Evolutionary conservation across 2,888 invertebrate species (phyloP).

Genomic region (Eutolmus rufibarbis): DNA sequence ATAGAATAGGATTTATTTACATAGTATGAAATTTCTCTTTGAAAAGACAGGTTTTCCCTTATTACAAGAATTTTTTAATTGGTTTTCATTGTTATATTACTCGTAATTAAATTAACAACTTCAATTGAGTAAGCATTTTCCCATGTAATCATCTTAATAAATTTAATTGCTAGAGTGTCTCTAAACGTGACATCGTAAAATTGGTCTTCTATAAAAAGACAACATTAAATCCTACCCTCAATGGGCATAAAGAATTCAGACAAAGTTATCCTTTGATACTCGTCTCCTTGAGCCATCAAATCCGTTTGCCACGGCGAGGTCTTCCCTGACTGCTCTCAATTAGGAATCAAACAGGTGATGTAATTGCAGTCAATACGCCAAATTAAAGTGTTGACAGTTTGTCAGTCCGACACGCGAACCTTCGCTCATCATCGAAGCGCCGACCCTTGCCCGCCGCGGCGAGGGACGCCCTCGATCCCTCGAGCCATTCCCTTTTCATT

Average conservation of each 20-base stretch:
- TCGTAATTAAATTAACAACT: too few relatives aligned
- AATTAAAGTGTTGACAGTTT: conserved; percentile 47
- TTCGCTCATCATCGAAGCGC: conserved; percentile 2
- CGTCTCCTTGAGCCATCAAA: background rate
- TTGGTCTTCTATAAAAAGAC: background rate
- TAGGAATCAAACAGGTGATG: conserved; percentile 43
- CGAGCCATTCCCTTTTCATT: background rate
- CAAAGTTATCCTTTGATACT: background rate
- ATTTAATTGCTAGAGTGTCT: background rate
- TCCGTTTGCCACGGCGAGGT: background rate
- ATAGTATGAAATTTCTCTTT: too few relatives aligned
- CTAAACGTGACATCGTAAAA: background rate
- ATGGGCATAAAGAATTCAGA: background rate
- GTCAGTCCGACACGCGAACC: conserved; percentile 46
- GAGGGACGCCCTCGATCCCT: background rate
- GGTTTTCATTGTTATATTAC: too few relatives aligned
- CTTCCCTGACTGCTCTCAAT: conserved; percentile 23
- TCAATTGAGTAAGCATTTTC: background rate
- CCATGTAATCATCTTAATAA: background rate
- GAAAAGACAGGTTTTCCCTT: too few relatives aligned
- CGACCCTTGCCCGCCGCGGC: background rate
- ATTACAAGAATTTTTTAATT: too few relatives aligned
- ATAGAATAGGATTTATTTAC: too few relatives aligned
- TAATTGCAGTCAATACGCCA: conserved; percentile 43
- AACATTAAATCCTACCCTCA: background rate